Evolutionary conservation across 2,113 vertebrate species (phyloP), one percentile per base, ranked within the genome.

Genomic region (Pogona vitticeps): DNA sequence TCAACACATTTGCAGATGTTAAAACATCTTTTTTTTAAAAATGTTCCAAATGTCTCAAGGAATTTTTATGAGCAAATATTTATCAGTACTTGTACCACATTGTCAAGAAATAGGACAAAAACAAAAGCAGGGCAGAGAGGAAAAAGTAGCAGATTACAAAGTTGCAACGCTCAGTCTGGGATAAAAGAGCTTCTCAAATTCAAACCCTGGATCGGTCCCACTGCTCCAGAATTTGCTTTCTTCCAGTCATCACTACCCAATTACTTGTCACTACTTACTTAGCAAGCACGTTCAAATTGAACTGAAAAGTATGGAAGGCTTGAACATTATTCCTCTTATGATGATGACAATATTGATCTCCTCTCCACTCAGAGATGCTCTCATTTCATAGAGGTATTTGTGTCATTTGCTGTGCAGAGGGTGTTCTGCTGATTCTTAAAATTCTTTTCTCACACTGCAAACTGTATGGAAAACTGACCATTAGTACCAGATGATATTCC

Each of bases 341-440:
- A 85, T 38, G 71, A 14, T 40, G 86, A 90, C 36, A 86, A 90
- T 89, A 89, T 76, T 77, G 23, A 86, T 83, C 91, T 92, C 80
- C 46, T 86, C 89, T 72, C 65, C 40, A 28, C 77, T 83, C 38
- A 3, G 8, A 68, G 63, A 82, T 78, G 76, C 88, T 59, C 91
- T 84, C 90, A 38, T 76, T 90, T 82, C 56, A 87, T 52, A 88
- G 92, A 95, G 93, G 92, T 96, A 93, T 91, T 94, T 91, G 8
- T 82, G 88, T 83, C 71, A 83, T 80, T 93, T 90, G 68, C 89
- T 81, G 70, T 17, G 33, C 26, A 85, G 90, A 92, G 52, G 0
- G 46, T 89, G 75, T 94, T 94, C 90, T 95, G 95, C 89, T 90
- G 95, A 90, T 95, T 95, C 90, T 92, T 96, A 93, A 92, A 95